Percentiles rank a stretch among this genome's conserved stretches.
Conservation (phyloP, 2,113 vertebrate genomes). For the Rhinolophus ferrumequinum region DNA sequence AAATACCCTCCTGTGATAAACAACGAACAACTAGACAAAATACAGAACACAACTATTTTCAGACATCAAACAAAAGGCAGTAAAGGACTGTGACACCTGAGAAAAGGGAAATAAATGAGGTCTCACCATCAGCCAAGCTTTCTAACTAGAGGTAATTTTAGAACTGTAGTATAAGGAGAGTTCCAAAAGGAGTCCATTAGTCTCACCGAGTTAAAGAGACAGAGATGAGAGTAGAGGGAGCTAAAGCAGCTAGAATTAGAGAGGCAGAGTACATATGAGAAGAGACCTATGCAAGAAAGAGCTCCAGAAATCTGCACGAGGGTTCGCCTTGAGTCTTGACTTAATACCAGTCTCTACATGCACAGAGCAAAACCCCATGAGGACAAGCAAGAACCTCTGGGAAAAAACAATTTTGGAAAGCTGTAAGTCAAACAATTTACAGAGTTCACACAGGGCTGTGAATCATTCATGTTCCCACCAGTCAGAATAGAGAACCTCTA, state of each 20-base stretch:
- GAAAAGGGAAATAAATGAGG: background rate
- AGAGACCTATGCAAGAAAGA: background rate
- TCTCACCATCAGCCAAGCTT: background rate
- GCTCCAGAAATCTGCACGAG: background rate
- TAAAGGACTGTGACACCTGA: background rate
- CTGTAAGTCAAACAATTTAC: background rate
- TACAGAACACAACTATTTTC: conserved; percentile 21
- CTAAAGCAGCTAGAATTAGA: background rate
- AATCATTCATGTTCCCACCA: background rate
- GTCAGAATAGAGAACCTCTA: background rate
- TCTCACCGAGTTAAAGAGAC: background rate
- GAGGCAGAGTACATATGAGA: background rate
- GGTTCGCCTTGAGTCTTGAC: background rate
- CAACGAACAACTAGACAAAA: background rate
- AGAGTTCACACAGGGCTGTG: background rate
- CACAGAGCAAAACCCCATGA: background rate
- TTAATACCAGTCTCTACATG: background rate
- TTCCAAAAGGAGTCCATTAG: background rate
- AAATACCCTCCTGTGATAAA: conserved; percentile 21
- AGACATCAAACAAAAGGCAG: background rate
- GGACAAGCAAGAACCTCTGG: background rate
- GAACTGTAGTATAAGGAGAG: background rate
- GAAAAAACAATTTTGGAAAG: background rate
- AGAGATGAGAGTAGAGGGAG: background rate
- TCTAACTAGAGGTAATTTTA: conserved; percentile 13